Percentiles rank a stretch among this genome's conserved stretches.
Evolutionary conservation across 2,113 vertebrate species (phyloP).

Genomic region (Cyanoderma ruficeps): DNA sequence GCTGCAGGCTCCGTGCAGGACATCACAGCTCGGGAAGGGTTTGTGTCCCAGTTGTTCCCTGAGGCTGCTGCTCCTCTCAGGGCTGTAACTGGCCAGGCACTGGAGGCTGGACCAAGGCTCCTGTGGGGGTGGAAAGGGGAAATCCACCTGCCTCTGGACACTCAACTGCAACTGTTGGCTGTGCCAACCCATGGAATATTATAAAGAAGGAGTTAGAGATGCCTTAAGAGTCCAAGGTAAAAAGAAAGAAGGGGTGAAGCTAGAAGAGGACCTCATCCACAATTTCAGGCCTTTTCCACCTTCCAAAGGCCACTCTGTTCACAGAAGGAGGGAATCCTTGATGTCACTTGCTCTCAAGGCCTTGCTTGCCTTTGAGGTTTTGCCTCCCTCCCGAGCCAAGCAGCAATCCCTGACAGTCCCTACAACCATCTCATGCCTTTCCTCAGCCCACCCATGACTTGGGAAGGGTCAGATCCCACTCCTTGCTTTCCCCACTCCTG

Average conservation of each 20-base stretch:
- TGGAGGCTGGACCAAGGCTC: fast-evolving
- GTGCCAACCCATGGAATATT: not conserved
- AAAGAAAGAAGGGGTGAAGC: not conserved
- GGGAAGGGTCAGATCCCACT: not conserved
- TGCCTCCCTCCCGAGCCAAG: not conserved
- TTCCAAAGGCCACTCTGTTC: not conserved
- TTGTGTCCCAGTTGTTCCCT: not conserved
- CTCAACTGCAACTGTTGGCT: fast-evolving
- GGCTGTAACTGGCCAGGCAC: fast-evolving
- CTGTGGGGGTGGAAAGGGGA: fast-evolving
- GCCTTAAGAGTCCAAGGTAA: not conserved
- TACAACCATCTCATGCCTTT: fast-evolving
- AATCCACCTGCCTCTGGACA: not conserved
- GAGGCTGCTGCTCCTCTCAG: not conserved
- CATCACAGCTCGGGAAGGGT: fast-evolving
- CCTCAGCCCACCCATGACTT: not conserved
- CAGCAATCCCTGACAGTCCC: not conserved
- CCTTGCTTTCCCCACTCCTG: not conserved
- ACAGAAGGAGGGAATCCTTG: not conserved
- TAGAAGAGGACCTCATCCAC: not conserved
- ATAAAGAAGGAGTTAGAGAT: not conserved
- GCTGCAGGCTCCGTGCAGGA: not conserved
- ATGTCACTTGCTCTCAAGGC: not conserved
- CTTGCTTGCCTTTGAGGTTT: not conserved
- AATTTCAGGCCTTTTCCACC: not conserved